Conservation (phyloP, 1,140 invertebrate genomes). For the Drosophila fuyamai region DNA sequence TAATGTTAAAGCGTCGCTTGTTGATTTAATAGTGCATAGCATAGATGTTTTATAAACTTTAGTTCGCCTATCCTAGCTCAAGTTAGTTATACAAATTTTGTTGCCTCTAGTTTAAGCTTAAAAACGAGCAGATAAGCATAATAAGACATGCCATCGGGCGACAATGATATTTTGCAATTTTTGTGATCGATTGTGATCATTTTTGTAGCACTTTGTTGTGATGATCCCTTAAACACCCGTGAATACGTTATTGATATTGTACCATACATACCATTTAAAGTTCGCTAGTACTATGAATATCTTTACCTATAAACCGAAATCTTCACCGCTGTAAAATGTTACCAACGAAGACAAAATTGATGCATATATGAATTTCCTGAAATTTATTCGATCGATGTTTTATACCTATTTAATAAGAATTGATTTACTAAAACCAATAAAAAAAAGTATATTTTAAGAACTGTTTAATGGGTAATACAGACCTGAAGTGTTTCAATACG, state of each 20-base stretch:
- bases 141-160: constrained; percentile 63
- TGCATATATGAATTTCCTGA: constrained; percentile 33
- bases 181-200: constrained; percentile 52
- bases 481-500: background rate
- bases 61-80: constrained; percentile 34
- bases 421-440: constrained; percentile 41
- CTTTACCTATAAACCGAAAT: constrained; percentile 23
- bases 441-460: constrained; percentile 38
- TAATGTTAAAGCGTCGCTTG: constrained; percentile 33
- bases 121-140: constrained; percentile 31
- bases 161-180: constrained; percentile 45
- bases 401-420: constrained; percentile 47
- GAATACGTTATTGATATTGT: constrained; percentile 42
- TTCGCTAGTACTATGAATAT: constrained; percentile 25
- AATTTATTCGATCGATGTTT: constrained; percentile 63
- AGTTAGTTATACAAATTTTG: constrained; percentile 31
- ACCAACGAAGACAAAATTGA: constrained; percentile 59
- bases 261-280: constrained; percentile 20
- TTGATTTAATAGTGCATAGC: constrained; percentile 56
- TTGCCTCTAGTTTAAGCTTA: constrained; percentile 37
- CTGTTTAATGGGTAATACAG: background rate
- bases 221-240: constrained; percentile 20
- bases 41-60: constrained; percentile 33
- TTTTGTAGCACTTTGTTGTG: constrained; percentile 48
- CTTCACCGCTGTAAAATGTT: constrained; percentile 66